Evolutionary conservation across 2,797 vertebrate species (phyloP).

Genomic region (Sylvia borin): DNA sequence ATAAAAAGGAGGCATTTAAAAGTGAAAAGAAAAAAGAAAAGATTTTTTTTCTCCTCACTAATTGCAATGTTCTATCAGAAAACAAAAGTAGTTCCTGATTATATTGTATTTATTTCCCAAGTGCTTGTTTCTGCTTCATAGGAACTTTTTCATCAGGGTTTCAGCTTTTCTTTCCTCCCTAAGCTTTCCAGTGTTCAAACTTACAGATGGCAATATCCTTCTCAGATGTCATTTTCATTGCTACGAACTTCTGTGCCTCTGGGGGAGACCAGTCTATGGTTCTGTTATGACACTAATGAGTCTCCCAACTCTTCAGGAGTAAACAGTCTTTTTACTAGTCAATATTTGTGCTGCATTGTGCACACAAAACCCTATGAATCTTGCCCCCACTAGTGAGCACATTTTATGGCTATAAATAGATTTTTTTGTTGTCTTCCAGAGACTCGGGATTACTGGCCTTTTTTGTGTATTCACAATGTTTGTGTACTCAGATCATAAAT

Average conservation of each 20-base stretch:
- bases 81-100: neutral
- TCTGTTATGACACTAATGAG: conserved; percentile 66
- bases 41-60: neutral
- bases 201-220: conserved; percentile 67
- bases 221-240: conserved; percentile 57
- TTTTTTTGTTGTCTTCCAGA: neutral
- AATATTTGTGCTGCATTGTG: conserved; percentile 43
- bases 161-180: conserved; percentile 24
- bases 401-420: conserved; percentile 32
- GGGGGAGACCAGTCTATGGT: conserved; percentile 65
- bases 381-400: neutral
- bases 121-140: conserved; percentile 13
- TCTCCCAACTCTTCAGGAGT: conserved; percentile 55
- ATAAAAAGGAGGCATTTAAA: conserved; percentile 17
- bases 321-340: conserved; percentile 59
- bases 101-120: conserved; percentile 40
- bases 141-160: conserved; percentile 63
- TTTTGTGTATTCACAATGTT: neutral
- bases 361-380: conserved; percentile 2
- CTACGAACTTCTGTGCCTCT: conserved; percentile 67
- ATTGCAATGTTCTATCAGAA: neutral
- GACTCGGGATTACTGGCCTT: neutral
- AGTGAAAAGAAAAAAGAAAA: neutral
- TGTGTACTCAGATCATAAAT: conserved; percentile 14
- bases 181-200: conserved; percentile 51